A percentile compares a stretch with the other conserved stretches of the same genome.
Evolutionary conservation across 2,888 invertebrate species (phyloP).

Genomic region (Strigamia maritima): DNA sequence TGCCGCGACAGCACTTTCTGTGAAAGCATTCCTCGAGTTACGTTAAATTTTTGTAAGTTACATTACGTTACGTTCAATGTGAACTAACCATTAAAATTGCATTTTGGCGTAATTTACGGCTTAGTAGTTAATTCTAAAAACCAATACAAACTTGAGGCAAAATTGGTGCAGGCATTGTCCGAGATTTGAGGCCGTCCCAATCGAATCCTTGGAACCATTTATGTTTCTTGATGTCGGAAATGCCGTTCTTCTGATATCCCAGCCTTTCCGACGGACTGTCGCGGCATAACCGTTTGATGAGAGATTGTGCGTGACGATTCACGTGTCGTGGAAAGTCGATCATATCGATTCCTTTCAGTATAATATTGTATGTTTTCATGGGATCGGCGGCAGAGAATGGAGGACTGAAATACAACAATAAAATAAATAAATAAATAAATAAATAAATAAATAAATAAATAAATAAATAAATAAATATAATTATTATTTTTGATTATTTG

Average conservation of each 20-base stretch:
- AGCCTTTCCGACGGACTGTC: conserved; percentile 97
- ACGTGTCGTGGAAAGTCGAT: conserved; percentile 95
- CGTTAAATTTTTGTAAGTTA: no score
- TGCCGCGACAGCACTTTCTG: no score
- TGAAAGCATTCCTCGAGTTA: no score
- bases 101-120: conserved; percentile 86
- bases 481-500: not conserved
- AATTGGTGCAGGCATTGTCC: conserved; percentile 75
- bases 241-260: conserved; percentile 93
- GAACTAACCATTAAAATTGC: no score
- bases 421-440: not conserved
- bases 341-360: conserved; percentile 95
- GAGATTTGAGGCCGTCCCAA: conserved; percentile 89
- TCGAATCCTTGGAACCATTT: conserved; percentile 99
- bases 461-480: not conserved
- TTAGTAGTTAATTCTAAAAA: no score
- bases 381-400: conserved; percentile 95
- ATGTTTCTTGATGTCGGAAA: conserved; percentile 96
- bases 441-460: conserved; percentile 43
- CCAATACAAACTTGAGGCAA: conserved; percentile 60
- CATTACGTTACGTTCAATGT: no score
- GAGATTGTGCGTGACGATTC: conserved; percentile 85
- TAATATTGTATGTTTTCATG: conserved; percentile 99
- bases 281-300: conserved; percentile 92
- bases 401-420: conserved; percentile 57